These are phyloP conservation scores for Cheirogaleus major DNA, from an alignment of 2,797 vertebrate genomes.

Conservation along the genomic window DNA sequence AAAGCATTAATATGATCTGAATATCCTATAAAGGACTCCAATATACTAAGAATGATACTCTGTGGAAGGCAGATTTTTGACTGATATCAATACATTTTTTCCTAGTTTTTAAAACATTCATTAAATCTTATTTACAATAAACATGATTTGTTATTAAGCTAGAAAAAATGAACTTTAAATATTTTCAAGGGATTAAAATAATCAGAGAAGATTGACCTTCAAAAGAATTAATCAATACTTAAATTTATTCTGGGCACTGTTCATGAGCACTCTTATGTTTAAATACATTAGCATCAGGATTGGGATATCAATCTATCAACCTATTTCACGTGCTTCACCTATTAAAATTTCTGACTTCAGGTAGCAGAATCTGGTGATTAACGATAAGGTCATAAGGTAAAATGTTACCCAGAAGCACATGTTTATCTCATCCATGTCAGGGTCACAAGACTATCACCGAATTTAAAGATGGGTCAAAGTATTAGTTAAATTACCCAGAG, in stretches of 20 bases:
- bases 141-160: not conserved
- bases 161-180: not conserved
- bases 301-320: slow-evolving; percentile 36
- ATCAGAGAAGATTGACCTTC: slow-evolving; percentile 52
- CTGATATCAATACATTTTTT: not conserved
- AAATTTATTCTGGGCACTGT: slow-evolving; percentile 50
- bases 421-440: not conserved
- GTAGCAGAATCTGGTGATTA: not conserved
- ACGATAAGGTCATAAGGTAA: not conserved
- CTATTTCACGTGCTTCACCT: not conserved
- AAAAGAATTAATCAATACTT: slow-evolving; percentile 58
- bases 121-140: not conserved
- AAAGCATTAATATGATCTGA: not conserved
- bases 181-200: slow-evolving; percentile 55
- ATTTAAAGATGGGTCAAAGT: not conserved
- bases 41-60: not conserved
- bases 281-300: slow-evolving; percentile 51
- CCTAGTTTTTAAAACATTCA: not conserved
- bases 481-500: not conserved
- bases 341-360: slow-evolving; percentile 10
- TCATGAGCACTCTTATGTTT: slow-evolving; percentile 36
- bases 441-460: not conserved
- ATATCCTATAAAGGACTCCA: not conserved
- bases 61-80: not conserved
- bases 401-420: not conserved